Evolutionary conservation across 92 coral and sea anemone species (phyloP), one percentile per base, ranked within the genome.

Genomic region (Heteractis magnifica): DNA sequence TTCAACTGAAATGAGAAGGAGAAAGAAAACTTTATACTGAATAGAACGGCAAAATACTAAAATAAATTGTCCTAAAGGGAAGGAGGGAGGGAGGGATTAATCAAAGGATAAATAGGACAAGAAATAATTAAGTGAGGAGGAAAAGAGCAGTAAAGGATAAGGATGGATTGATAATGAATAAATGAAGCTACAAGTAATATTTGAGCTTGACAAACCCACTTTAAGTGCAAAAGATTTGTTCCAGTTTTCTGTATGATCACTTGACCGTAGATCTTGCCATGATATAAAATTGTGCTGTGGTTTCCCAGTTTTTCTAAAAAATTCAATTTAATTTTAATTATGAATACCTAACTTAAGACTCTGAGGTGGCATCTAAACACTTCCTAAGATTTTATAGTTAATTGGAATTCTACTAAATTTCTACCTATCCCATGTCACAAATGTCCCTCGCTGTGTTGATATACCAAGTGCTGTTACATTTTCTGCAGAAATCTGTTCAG

Each of bases 211-310:
- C 7, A 62, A 62, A 62, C 26, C 70, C 20, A 96, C 99, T 95
- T 92, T 96, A 0, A 96, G 78, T 26, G 99, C 79, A 20, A 94
- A 85, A 8, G 99, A 96, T 62, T 92, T 94, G 80, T 96, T 96
- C 99, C 99, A 96, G 53, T 75, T 81, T 58, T 92, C 96, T 48
- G 90, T 86, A 56, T 85, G 86, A 72, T 94, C 92, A 70, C 82
- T 79, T 53, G 99, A 82, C 75, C 99, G 90, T 65, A 94, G 77
- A 81, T 96, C 99, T 84, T 96, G 99, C 99, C 99, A 96, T 75
- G 92, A 87, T 48, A 96, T 96, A 74, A 96, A 90, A 86, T 94
- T 96, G 77, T 96, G 99, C 56, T 85, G 85, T 64, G 99, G 99
- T 12, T 72, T 89, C 52, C 99, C 99, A 72, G 94, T 92, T 79